These are phyloP conservation scores for Artemia sinica DNA, from an alignment of 2,888 invertebrate genomes.

Conservation along the genomic window DNA sequence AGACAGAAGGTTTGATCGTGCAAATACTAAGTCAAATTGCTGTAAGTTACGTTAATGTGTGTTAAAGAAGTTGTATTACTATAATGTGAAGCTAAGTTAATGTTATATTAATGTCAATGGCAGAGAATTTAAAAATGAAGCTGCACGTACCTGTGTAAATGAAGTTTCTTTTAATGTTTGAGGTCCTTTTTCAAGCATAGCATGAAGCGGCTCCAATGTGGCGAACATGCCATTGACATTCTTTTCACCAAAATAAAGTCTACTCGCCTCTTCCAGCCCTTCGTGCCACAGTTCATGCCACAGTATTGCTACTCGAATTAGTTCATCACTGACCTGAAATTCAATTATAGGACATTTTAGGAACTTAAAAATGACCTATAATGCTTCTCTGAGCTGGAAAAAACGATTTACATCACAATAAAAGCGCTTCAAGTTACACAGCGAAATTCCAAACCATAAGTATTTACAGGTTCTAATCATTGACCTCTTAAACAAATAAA, in stretches of 20 bases:
- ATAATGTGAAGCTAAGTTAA: too few relatives aligned
- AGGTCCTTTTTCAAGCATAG: conserved; percentile 80
- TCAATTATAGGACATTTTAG: too few relatives aligned
- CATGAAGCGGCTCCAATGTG: conserved; percentile 81
- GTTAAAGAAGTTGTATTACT: too few relatives aligned
- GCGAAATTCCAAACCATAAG: too few relatives aligned
- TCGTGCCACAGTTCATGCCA: conserved; percentile 99
- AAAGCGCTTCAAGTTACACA: too few relatives aligned
- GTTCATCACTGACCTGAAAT: conserved; percentile 55
- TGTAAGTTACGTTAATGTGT: not conserved
- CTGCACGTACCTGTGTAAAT: conserved; percentile 52
- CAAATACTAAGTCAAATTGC: too few relatives aligned
- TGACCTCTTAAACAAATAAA: too few relatives aligned
- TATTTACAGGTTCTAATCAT: too few relatives aligned
- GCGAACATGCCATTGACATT: conserved; percentile 94
- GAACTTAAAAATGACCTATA: too few relatives aligned
- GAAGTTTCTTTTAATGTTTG: conserved; percentile 91
- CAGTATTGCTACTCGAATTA: conserved; percentile 89
- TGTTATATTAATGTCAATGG: not conserved
- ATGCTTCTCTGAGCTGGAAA: too few relatives aligned
- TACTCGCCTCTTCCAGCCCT: conserved; percentile 73
- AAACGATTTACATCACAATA: too few relatives aligned
- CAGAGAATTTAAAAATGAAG: not conserved
- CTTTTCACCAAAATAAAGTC: conserved; percentile 84
- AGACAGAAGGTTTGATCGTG: too few relatives aligned